Percentiles rank a stretch among this genome's conserved stretches.
These are phyloP conservation scores for Tinea trinotella DNA, from an alignment of 2,888 invertebrate species.

Conservation along the genomic window DNA sequence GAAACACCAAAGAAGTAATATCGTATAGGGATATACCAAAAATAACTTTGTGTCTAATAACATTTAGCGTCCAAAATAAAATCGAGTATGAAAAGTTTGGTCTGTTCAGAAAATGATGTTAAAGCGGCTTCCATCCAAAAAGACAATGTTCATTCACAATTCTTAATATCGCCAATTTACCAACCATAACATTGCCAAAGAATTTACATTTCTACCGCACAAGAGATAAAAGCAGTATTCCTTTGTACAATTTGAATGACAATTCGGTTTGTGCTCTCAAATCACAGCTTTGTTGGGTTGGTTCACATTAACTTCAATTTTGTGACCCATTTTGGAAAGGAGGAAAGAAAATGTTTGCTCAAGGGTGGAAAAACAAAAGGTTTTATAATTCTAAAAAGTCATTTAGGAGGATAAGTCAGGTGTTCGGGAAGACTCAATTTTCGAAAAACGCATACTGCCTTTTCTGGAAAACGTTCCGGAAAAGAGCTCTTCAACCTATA, in stretches of 20 bases:
- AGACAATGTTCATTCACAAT: background rate
- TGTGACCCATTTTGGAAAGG: background rate
- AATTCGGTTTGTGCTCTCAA: conserved; percentile 5
- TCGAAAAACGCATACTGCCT: no score
- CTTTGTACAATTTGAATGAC: background rate
- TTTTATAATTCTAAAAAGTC: no score
- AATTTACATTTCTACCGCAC: background rate
- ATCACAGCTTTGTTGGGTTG: background rate
- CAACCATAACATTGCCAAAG: background rate
- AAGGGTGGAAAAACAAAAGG: no score
- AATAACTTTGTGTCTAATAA: no score
- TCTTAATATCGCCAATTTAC: background rate
- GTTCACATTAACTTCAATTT: background rate
- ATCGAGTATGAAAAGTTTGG: background rate
- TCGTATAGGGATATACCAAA: no score
- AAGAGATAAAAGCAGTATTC: background rate
- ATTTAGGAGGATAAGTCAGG: no score
- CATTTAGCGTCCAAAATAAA: no score
- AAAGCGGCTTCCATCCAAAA: background rate
- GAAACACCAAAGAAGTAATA: no score
- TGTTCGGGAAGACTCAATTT: no score
- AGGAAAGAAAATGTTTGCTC: no score
- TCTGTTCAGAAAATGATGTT: background rate
- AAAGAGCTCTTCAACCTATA: no score
- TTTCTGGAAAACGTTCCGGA: no score